Conservation (phyloP, 2,113 vertebrate genomes). For the Odontesthes bonariensis region DNA sequence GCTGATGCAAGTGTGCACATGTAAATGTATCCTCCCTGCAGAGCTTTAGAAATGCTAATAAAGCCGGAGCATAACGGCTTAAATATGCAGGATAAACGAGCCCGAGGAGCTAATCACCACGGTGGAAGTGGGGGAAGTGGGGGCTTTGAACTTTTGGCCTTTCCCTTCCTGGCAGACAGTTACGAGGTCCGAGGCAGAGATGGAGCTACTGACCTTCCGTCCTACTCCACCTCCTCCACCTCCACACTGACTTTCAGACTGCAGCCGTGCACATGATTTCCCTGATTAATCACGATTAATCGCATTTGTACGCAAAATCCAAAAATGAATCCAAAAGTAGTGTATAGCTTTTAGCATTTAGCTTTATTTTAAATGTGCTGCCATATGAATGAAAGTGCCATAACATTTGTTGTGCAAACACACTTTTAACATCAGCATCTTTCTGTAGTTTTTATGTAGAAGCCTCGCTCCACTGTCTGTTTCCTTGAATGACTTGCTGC, state of each 20-base stretch:
- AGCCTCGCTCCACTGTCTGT: no score
- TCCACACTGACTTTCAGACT: neutral
- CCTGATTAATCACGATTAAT: no score
- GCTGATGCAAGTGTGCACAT: conserved; percentile 57
- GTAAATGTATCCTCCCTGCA: conserved; percentile 48
- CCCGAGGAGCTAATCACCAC: conserved; percentile 41
- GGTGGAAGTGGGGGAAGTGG: conserved; percentile 21
- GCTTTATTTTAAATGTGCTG: no score
- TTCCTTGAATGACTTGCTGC: no score
- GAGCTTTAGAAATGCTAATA: conserved; percentile 63
- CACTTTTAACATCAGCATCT: no score
- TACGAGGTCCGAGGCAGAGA: neutral
- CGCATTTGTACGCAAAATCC: no score
- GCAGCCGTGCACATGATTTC: no score
- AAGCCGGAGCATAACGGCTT: conserved; percentile 55
- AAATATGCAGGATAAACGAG: conserved; percentile 54
- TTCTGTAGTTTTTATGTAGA: no score
- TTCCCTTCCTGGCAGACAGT: conserved; percentile 10
- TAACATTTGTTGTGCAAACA: no score
- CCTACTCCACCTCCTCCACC: neutral
- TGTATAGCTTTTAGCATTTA: no score
- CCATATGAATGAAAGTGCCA: no score
- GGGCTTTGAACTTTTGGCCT: conserved; percentile 34
- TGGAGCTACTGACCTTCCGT: neutral
- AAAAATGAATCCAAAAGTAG: no score